Base-by-base conservation (phyloP, 2,113 vertebrate genomes). In the Centropus unirufus region DNA sequence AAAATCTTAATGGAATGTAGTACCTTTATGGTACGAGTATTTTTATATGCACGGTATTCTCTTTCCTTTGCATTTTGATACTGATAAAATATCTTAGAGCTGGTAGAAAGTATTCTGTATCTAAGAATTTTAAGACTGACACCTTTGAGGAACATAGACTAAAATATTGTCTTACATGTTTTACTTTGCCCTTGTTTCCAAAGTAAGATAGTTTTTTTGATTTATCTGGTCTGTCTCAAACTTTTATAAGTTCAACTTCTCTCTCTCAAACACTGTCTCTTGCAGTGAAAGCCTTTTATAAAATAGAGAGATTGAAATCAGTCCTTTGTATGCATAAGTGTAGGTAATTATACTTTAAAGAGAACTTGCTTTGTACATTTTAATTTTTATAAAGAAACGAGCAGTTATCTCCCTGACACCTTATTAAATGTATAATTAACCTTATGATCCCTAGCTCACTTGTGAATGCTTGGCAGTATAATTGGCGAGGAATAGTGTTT, bases 361-460 rank as follows among this genome's bases (percentile, higher is more conserved):
- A 98, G 98, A 98, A 98, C 98, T 97, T 98, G 97, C 98, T 98
- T 98, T 98, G 98, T 98, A 98, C 98, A 98, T 99, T 99, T 99
- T 98, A 99, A 99, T 99, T 99, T 98, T 98, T 98, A 98, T 98
- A 98, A 99, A 99, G 98, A 99, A 99, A 98, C 93, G 97, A 98
- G 98, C 97, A 98, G 98, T 98, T 99, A 98, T 98, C 98, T 98
- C 98, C 97, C 98, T 98, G 98, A 98, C 98, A 98, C 98, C 98
- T 98, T 98, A 98, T 99, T 99, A 99, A 98, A 98, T 98, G 98
- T 98, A 98, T 98, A 99, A 99, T 99, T 99, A 99, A 99, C 98
- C 98, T 98, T 98, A 98, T 98, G 98, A 98, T 98, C 98, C 98
- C 97, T 97, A 97, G 98, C 98, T 98, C 97, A 98, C 98, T 98